Evolutionary conservation across 2,888 invertebrate genomes (phyloP).

Genomic region (Dryobotodes eremita): DNA sequence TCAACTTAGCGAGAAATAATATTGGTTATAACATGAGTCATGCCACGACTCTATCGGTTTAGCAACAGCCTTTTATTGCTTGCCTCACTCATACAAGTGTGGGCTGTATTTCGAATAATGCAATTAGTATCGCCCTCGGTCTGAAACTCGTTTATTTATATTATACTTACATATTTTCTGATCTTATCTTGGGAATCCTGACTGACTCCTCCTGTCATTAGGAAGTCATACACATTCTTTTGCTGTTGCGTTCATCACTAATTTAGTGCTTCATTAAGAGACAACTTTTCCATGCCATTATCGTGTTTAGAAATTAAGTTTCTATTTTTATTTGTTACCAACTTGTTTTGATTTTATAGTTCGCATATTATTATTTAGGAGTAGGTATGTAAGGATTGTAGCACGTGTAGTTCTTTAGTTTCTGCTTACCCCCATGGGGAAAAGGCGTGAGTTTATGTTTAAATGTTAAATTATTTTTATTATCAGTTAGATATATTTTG

Average conservation of each 20-base stretch:
- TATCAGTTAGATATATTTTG: slow-evolving; percentile 22
- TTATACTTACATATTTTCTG: slow-evolving; percentile 17
- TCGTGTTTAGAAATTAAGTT: not conserved
- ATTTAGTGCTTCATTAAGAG: slow-evolving; percentile 19
- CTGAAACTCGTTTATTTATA: slow-evolving; percentile 50
- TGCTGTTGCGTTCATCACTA: slow-evolving; percentile 11
- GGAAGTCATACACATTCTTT: slow-evolving; percentile 26
- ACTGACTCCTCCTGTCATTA: slow-evolving; percentile 26
- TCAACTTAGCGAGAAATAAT: slow-evolving; percentile 58
- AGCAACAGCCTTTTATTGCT: slow-evolving; percentile 61
- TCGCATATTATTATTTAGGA: slow-evolving; percentile 2
- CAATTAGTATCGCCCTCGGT: slow-evolving; percentile 64
- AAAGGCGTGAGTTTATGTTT: not conserved
- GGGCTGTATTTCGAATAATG: slow-evolving; percentile 65
- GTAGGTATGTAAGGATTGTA: not conserved
- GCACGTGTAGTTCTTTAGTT: not conserved
- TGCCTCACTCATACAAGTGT: slow-evolving; percentile 57
- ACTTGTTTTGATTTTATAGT: slow-evolving; percentile 12
- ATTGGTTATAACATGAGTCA: slow-evolving; percentile 61
- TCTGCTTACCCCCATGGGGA: not conserved
- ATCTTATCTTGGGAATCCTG: slow-evolving; percentile 17
- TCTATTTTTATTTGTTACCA: slow-evolving; percentile 16
- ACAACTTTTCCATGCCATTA: slow-evolving; percentile 17
- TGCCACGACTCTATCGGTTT: slow-evolving; percentile 52
- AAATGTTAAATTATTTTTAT: no score